Base-by-base conservation (phyloP, 2,113 vertebrate genomes). In the Nothocercus julius region DNA sequence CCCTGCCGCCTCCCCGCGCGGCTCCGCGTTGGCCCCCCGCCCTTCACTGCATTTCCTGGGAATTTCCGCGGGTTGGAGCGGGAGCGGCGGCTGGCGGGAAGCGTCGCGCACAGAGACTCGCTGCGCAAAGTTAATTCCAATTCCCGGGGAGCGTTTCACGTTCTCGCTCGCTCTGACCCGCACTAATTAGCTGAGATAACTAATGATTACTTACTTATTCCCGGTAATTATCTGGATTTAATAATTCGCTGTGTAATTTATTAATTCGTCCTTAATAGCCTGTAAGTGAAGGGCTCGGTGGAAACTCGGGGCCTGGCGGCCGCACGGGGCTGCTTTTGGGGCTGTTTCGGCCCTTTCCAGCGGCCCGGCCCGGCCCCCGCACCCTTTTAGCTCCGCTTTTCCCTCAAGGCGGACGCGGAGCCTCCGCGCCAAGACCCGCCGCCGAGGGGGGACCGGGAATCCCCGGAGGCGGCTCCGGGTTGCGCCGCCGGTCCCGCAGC, bases 201-300 rank as follows among this genome's bases (percentile, higher is more conserved):
- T 99, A 99, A 99, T 99, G 99, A 99, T 99, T 99, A 98, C 99
- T 99, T 99, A 99, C 98, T 99, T 98, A 98, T 98, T 98, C 98
- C 97, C 98, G 98, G 98, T 99, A 99, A 99, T 99, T 99, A 99
- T 99, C 99, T 98, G 98, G 96, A 99, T 99, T 99, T 99, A 98
- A 99, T 99, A 99, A 99, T 99, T 99, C 97, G 98, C 98, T 98
- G 98, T 99, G 99, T 99, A 99, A 99, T 99, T 99, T 99, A 99
- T 99, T 99, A 99, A 99, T 99, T 99, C 98, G 72, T 97, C 98
- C 98, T 97, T 99, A 99, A 99, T 99, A 99, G 98, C 98, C 98
- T 98, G 98, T 98, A 99, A 99, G 98, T 98, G 98, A 98, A 98
- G 97, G 98, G 98, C 98, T 98, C 98, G 96, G 99, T 98, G 89